These are phyloP conservation scores for Meteorus cinctellus DNA, from an alignment of 2,888 invertebrate species.

Conservation along the genomic window DNA sequence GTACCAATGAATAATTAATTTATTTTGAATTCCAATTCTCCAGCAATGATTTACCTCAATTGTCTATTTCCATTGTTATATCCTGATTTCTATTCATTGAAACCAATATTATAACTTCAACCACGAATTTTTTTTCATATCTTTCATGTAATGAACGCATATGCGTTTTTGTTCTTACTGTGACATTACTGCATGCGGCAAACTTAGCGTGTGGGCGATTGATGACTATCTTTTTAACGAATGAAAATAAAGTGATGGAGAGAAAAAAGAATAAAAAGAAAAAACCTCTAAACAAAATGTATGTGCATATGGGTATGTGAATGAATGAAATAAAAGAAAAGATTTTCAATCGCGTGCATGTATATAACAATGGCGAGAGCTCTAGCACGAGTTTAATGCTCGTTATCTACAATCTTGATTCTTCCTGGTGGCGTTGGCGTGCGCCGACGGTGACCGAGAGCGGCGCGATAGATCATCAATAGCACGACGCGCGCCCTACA, in stretches of 20 bases:
- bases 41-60: too few relatives aligned
- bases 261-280: neutral
- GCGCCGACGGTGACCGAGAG: slow-evolving; percentile 29
- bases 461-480: slow-evolving; percentile 39
- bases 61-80: too few relatives aligned
- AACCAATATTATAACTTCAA: too few relatives aligned
- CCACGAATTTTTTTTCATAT: neutral
- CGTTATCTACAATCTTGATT: slow-evolving; percentile 45
- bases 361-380: slow-evolving; percentile 42
- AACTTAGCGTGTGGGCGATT: slow-evolving; percentile 9
- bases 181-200: neutral
- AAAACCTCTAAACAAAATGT: neutral
- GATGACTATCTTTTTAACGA: neutral
- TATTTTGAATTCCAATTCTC: too few relatives aligned
- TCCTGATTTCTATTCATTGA: too few relatives aligned
- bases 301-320: neutral
- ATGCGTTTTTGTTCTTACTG: neutral
- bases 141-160: neutral
- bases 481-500: slow-evolving; percentile 20
- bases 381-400: slow-evolving; percentile 36
- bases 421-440: slow-evolving; percentile 33
- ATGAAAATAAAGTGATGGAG: neutral
- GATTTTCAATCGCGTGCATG: slow-evolving; percentile 37
- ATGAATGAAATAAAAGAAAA: slow-evolving; percentile 20
- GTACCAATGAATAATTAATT: too few relatives aligned